Evolutionary conservation across 2,797 vertebrate genomes (phyloP), one percentile per base, ranked within the genome.

Genomic region (Pteronotus mesoamericanus): DNA sequence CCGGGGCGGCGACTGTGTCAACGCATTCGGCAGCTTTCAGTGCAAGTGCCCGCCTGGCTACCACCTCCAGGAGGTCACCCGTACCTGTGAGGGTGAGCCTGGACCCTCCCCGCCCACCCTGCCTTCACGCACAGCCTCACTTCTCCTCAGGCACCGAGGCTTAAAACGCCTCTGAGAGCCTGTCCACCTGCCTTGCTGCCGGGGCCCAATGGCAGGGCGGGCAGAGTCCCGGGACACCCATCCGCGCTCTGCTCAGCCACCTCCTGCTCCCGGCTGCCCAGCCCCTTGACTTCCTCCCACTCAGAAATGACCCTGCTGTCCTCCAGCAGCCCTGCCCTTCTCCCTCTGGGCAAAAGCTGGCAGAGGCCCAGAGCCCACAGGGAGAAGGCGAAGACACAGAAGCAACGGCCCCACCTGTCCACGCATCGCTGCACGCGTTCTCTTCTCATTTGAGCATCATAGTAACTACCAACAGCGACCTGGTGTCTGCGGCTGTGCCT

Each of bases 11-110:
- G 99, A 99, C 97, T 99, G 99, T 1, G 98, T 99, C 39, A 99
- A 99, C 97, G 99, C 99, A 4, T 99, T 99, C 7, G 99, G 99
- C 92, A 99, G 99, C 97, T 99, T 99, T 98, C 99, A 99, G 98
- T 99, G 99, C 1, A 99, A 99, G 79, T 99, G 99, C 93, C 99
- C 99, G 3, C 97, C 99, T 0, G 99, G 99, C n/a, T 99, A 99
- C 97, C 99, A 99, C 97, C 99, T 99, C 82, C 99, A 99, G 0
- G 99, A 99, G 96, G 99, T 99, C 96, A 99, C 99, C 0, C 99
- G 99, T 59, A 99, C 99, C 98, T 99, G 99, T 74, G 99, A 99
- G 97, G 99, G 99, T 99, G 98, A 98, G 98, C 42, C 9, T 39
- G 22, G n/a, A 4, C 37, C 64, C 34, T 37, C 3, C 51, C 29